A percentile compares a stretch with the other conserved stretches of the same genome.
These are phyloP conservation scores for Benitochromis conjunctus DNA, from an alignment of 2,113 vertebrate species.

Conservation along the genomic window DNA sequence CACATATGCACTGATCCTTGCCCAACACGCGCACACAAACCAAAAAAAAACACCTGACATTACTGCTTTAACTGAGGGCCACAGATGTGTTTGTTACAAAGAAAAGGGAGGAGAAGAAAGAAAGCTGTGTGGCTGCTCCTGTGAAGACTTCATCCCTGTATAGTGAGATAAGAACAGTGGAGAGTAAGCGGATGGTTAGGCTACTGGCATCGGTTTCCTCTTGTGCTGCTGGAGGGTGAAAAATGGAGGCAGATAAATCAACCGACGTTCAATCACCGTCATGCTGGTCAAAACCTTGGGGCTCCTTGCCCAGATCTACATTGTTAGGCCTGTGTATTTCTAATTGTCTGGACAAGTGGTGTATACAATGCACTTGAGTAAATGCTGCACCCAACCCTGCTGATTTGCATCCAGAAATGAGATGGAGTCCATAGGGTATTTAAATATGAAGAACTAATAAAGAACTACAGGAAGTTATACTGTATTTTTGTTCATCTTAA, in stretches of 20 bases:
- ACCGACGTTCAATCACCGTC: conserved; percentile 39
- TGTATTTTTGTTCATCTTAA: not conserved
- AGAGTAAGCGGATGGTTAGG: conserved; percentile 8
- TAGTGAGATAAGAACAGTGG: not conserved
- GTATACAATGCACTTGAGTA: conserved; percentile 2
- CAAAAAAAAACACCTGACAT: not conserved
- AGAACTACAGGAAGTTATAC: not conserved
- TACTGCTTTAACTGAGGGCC: not conserved
- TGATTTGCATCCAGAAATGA: not conserved
- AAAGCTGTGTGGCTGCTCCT: not conserved
- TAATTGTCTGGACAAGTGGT: conserved; percentile 15
- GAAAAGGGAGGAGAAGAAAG: not conserved
- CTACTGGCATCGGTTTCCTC: conserved; percentile 6
- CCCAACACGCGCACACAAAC: not conserved
- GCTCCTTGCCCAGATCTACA: conserved; percentile 16
- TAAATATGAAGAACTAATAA: not conserved
- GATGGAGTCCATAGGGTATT: not conserved
- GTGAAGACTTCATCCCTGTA: not conserved
- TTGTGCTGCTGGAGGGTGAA: conserved; percentile 43
- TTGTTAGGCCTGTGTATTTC: not conserved
- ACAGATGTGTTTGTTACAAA: not conserved
- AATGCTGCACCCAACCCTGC: not conserved
- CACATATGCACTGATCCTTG: conserved; percentile 18
- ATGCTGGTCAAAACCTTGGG: conserved; percentile 33
- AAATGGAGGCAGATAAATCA: conserved; percentile 66